Evolutionary conservation across 1,140 invertebrate genomes (phyloP), one percentile per base, ranked within the genome.

Genomic region (Anagrus nilaparvatae): DNA sequence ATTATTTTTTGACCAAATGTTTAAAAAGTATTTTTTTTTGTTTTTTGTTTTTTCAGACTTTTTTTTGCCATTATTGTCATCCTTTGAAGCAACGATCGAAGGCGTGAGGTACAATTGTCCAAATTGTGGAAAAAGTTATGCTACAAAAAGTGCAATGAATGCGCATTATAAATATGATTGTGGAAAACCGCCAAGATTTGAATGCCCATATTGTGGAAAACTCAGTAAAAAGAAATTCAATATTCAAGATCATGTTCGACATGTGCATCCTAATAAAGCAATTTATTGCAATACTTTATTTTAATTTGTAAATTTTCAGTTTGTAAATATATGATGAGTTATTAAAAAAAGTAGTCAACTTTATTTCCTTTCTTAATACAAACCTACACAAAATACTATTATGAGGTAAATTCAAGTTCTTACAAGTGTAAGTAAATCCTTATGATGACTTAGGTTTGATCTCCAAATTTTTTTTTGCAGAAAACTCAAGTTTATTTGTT

Each of bases 101-200:
- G 28, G 28, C 7, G 7, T 5, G 28, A 30, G 5, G 13, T n/a
- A 5, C 13, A 7, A 30, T 10, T 77, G 73, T 59, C 69, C 64
- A 40, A 62, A 61, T 7, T 78, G 76, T 42, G 65, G 68, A 23
- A 75, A 75, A 46, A 67, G 62, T 35, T 78, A 79, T 54, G 70
- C 73, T 20, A 71, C 72, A 16, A 76, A 75, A 48, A 74, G 73
- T 24, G 70, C 72, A 3, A 56, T 76, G 3, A 73, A 66, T 25
- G 60, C 70, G 2, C 79, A 82, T 57, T 69, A 70, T 52, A 75
- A 70, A 40, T 78, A 78, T 34, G 61, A 61, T 23, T 63, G 58
- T 52, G 64, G 66, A n/a, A 60, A 67, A 32, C 58, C 63, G 16
- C 67, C 66, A 4, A 53, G 64, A 12, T 71, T 69, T 48, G 56